Evolutionary conservation across 2,888 invertebrate species (phyloP), one percentile per base, ranked within the genome.

Genomic region (Tachina lurida): DNA sequence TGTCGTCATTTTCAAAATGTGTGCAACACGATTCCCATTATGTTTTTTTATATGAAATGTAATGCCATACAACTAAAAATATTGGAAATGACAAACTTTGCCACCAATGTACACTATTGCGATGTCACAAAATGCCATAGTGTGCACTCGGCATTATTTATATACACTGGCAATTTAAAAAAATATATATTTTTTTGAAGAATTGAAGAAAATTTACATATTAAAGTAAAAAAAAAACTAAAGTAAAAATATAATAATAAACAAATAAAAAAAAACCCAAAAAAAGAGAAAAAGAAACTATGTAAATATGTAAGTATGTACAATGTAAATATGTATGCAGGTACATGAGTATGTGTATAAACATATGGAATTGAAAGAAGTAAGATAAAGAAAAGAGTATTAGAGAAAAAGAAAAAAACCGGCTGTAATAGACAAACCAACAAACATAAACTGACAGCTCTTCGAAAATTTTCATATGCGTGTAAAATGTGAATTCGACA

Each of bases 361-460:
- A 82, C 58, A 62, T 70, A 84, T 73, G 71, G 63, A 67, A 82
- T 56, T 71, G 58, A 73, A 67, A 78, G 45, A 71, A 67, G 17
- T 60, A 58, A 52, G 60, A 70, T 71, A 45, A 71, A 63, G 39
- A 67, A 58, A 58, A 67, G 47, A 68, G 47, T 22, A 65, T 58
- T 65, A 65, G 47, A 56, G 54, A 73, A 62, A 62, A 58, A 81
- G 43, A 75, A 47, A 67, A 71, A 84, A 84, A 80, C 75, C 79
- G 86, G 65, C 79, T 77, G 83, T 77, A 83, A 79, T 75, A 83
- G 68, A 79, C 78, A 86, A 83, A 79, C 78, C 73, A 70, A 78
- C 62, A 81, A 81, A 77, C 63, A 60, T 58, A 79, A 78, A 83
- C 77, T 77, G 81, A 81, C 73, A 84, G 76, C 74, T 74, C 77